Percentiles rank a stretch among this genome's conserved stretches.
phyloP scores from a whole-genome alignment of 1,140 invertebrate species.

The Diabrotica undecimpunctata region DNA sequence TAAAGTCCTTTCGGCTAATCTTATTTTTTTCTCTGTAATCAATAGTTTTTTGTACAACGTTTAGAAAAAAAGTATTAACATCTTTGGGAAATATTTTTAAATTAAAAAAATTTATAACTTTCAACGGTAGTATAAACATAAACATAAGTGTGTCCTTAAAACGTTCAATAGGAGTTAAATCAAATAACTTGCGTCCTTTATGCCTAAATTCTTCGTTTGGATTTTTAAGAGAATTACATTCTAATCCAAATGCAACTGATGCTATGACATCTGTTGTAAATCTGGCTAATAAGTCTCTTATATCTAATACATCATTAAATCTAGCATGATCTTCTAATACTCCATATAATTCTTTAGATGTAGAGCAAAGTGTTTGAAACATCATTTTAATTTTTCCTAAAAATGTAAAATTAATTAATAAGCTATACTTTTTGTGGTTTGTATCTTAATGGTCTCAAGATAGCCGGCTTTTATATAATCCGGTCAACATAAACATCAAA shows the following conservation, averaged over 20 bases:
- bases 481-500: no score
- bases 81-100: slow-evolving; percentile 16
- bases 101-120: not conserved
- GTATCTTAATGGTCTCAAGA: no score
- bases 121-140: not conserved
- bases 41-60: slow-evolving; percentile 14
- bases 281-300: slow-evolving; percentile 16
- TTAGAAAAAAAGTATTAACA: slow-evolving; percentile 47
- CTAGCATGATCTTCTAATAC: slow-evolving; percentile 39
- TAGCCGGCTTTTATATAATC: no score
- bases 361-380: slow-evolving; percentile 38
- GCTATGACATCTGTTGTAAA: slow-evolving; percentile 24
- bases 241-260: slow-evolving; percentile 52
- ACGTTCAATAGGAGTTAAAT: not conserved
- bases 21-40: slow-evolving; percentile 48
- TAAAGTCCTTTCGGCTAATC: slow-evolving; percentile 18
- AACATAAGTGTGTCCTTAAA: not conserved
- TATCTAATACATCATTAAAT: slow-evolving; percentile 12
- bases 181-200: slow-evolving; percentile 39
- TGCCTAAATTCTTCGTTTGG: slow-evolving; percentile 47
- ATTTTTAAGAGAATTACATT: slow-evolving; percentile 49
- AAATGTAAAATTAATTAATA: not conserved
- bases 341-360: slow-evolving; percentile 38
- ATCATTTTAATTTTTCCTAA: slow-evolving; percentile 50
- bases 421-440: not conserved